Evolutionary conservation across 2,888 invertebrate genomes (phyloP).

Genomic region (Netelia virgata): DNA sequence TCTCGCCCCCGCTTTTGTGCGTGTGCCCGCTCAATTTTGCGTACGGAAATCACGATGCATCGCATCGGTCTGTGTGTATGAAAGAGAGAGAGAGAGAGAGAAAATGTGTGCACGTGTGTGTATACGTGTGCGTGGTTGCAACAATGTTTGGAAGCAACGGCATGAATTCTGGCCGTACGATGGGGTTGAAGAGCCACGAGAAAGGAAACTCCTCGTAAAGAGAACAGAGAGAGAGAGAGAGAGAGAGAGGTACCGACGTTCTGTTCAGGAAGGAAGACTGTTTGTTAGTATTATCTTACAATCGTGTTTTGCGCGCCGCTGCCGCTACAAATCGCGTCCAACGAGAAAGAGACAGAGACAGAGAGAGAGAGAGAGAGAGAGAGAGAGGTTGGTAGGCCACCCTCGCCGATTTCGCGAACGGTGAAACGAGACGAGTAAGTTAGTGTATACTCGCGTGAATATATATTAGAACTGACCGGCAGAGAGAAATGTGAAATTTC

Average conservation of each 20-base stretch:
- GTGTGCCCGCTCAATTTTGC: conserved; percentile 83
- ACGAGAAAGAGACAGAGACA: conserved; percentile 10
- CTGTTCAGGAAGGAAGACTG: conserved; percentile 85
- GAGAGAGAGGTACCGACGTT: conserved; percentile 74
- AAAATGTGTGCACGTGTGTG: conserved; percentile 6
- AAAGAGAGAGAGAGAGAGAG: too few relatives aligned
- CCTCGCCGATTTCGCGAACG: conserved; percentile 39
- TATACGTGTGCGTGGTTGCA: conserved; percentile 1
- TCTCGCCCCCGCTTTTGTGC: conserved; percentile 76
- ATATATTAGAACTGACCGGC: conserved; percentile 28
- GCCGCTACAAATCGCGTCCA: conserved; percentile 58
- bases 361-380: conserved; percentile 17
- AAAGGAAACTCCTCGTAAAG: conserved; percentile 29
- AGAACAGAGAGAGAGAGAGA: conserved; percentile 14
- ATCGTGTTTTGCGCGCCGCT: conserved; percentile 72
- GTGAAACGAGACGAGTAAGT: conserved; percentile 38
- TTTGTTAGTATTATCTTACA: conserved; percentile 84
- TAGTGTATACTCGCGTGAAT: conserved; percentile 4
- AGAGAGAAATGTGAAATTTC: conserved; percentile 50
- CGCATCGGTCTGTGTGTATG: conserved; percentile 58
- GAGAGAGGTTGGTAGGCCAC: conserved; percentile 15
- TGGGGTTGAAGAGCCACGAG: conserved; percentile 38
- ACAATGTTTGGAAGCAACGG: conserved; percentile 5
- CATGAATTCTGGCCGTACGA: conserved; percentile 26
- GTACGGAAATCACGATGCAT: conserved; percentile 84